Base-by-base conservation (phyloP, 1,140 invertebrate genomes). In the Contarinia nasturtii region DNA sequence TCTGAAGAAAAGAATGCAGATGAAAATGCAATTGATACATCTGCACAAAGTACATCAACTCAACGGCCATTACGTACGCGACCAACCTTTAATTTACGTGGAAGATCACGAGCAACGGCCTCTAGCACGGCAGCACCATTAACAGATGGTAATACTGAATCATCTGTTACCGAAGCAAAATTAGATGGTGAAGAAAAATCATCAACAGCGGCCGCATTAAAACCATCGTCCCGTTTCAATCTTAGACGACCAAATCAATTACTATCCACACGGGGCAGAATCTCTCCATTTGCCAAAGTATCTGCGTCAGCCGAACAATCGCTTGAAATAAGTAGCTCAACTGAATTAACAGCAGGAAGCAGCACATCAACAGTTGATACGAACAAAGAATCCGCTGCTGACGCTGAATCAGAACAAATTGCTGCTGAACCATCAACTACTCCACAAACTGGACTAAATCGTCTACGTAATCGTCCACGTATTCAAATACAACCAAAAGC, bases 51-150 rank as follows among this genome's bases (percentile, higher is more conserved):
- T 51, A 69, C 70, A 0, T 63, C 60, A n/a, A 55, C 55, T 11
- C 53, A 52, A 18, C 49, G 56, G 10, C 40, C 55, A 0, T 54
- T 74, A 27, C 66, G 75, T 50, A 70, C 71, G 5, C 71, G 73
- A 11, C 68, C 71, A 3, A 68, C 69, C 36, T 58, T 79, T 2
- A 75, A 73, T 51, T 50, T 76, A 0, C 58, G 63, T 36, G 60
- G 63, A 49, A 66, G 74, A 50, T 61, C 64, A 37, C 15, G 56
- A 1, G 63, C 64, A 0, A 67, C 72, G 0, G 70, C 70, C 0
- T 65, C 66, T 0, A 67, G 68, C 7, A 55, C 64, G 48, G 49
- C 61, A 3, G 58, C 63, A n/a, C 50, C 59, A 21, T 50, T 60
- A 0, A 62, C 61, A 40, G 54, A 52, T 45, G 54, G 52, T 19